Percentiles rank a stretch among this genome's conserved stretches.
Evolutionary conservation across 2,797 vertebrate genomes (phyloP).

Genomic region (Eulemur mongoz): DNA sequence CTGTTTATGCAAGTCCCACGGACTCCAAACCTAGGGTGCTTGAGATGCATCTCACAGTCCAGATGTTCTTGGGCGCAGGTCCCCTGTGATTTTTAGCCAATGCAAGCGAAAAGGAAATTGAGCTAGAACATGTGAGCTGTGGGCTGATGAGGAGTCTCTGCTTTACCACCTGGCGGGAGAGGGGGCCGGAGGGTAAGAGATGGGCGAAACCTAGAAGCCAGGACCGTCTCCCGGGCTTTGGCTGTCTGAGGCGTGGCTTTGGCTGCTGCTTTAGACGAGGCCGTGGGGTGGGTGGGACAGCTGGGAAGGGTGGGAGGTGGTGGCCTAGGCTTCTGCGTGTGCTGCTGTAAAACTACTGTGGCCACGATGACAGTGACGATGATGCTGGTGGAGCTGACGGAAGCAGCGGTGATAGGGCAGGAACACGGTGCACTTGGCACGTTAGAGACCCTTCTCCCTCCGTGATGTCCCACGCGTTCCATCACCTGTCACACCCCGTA

Average conservation of each 20-base stretch:
- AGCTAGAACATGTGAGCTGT: background rate
- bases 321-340: background rate
- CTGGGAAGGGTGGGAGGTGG: background rate
- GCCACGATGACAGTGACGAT: background rate
- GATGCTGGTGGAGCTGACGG: background rate
- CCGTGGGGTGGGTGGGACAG: background rate
- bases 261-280: background rate
- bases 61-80: background rate
- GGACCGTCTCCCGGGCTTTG: background rate
- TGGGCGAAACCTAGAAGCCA: background rate
- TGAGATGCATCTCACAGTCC: background rate
- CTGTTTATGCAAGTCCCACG: background rate
- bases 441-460: background rate
- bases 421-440: background rate
- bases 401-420: background rate
- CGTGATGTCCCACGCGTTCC: accelerated
- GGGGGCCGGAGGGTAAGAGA: background rate
- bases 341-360: background rate
- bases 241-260: background rate
- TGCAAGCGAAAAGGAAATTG: background rate
- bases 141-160: background rate
- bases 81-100: background rate
- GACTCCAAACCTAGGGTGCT: background rate
- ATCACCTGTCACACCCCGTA: background rate
- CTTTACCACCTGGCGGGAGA: background rate